Evolutionary conservation across 2,888 invertebrate species (phyloP).

Genomic region (Cheilosia vulpina): DNA sequence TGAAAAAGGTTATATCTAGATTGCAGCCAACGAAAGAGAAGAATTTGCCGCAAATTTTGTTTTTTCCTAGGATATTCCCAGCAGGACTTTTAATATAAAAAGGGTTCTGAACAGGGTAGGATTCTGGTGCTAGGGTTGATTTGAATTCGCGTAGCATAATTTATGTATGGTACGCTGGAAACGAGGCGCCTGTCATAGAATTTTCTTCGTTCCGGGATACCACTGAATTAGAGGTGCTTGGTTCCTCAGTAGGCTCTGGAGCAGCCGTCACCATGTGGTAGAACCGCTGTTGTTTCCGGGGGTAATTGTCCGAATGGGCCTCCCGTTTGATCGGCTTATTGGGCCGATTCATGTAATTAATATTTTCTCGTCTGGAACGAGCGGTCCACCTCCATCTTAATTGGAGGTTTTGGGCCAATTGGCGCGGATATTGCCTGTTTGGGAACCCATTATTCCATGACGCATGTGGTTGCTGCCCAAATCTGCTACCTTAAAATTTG

Average conservation of each 20-base stretch:
- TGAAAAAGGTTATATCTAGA: neutral
- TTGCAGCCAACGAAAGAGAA: slow-evolving; percentile 18
- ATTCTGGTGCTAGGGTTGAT: slow-evolving; percentile 20
- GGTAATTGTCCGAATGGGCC: slow-evolving; percentile 5
- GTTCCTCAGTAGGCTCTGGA: neutral
- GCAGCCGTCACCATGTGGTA: no score
- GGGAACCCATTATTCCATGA: no score
- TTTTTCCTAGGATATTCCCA: neutral
- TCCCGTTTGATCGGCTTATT: slow-evolving; percentile 28
- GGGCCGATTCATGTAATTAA: neutral
- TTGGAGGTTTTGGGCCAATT: slow-evolving; percentile 14
- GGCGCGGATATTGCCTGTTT: slow-evolving; percentile 6
- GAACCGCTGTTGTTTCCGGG: slow-evolving; percentile 24
- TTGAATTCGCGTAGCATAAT: slow-evolving; percentile 29
- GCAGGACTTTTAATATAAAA: slow-evolving; percentile 13
- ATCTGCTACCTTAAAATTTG: neutral
- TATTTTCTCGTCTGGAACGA: slow-evolving; percentile 16
- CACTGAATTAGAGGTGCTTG: neutral
- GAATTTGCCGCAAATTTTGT: slow-evolving; percentile 28
- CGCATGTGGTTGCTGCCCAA: neutral
- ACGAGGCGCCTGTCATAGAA: slow-evolving; percentile 28
- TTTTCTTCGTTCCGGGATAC: slow-evolving; percentile 11
- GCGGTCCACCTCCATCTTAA: slow-evolving; percentile 24
- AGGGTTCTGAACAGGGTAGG: slow-evolving; percentile 9
- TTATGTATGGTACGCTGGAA: slow-evolving; percentile 34